phyloP scores from a whole-genome alignment of 30 jellyfish, hydroid and myxozoan species.

The Aurelia sp. region DNA sequence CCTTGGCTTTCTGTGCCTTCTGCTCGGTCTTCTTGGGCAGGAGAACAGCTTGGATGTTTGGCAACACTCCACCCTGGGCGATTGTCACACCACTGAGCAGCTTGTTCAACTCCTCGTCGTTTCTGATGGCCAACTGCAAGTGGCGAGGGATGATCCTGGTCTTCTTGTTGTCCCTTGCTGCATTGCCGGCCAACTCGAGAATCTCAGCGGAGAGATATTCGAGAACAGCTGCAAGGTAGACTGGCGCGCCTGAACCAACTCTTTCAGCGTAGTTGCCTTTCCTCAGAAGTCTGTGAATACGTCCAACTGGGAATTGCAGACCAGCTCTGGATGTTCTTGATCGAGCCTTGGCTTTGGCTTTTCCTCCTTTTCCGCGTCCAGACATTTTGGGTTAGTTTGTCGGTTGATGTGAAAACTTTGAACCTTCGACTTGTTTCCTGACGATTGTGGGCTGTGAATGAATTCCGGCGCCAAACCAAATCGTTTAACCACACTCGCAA shows the following conservation, averaged over 20 bases:
- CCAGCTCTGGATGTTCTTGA: conserved; percentile 93
- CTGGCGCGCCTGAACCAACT: conserved; percentile 97
- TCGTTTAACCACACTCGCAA: too few species aligned
- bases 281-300: conserved; percentile 86
- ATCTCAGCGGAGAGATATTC: conserved; percentile 96
- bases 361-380: conserved; percentile 99
- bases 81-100: conserved; percentile 94
- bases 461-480: too few species aligned
- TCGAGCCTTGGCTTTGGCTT: conserved; percentile 73
- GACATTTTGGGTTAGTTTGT: conserved; percentile 55
- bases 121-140: conserved; percentile 91
- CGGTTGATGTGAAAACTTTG: too few species aligned
- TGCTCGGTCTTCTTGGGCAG: conserved; percentile 91
- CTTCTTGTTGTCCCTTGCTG: conserved; percentile 96
- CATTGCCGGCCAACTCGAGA: conserved; percentile 97
- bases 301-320: conserved; percentile 95
- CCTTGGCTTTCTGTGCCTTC: conserved; percentile 6
- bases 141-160: conserved; percentile 92
- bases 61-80: conserved; percentile 97
- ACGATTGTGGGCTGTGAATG: too few species aligned
- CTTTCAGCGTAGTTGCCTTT: conserved; percentile 91
- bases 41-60: conserved; percentile 89
- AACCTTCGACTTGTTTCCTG: too few species aligned
- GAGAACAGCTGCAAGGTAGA: conserved; percentile 93
- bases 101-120: conserved; percentile 95